These are phyloP conservation scores for Zaprionus tsacasi DNA, from an alignment of 1,140 invertebrate genomes.

Conservation along the genomic window DNA sequence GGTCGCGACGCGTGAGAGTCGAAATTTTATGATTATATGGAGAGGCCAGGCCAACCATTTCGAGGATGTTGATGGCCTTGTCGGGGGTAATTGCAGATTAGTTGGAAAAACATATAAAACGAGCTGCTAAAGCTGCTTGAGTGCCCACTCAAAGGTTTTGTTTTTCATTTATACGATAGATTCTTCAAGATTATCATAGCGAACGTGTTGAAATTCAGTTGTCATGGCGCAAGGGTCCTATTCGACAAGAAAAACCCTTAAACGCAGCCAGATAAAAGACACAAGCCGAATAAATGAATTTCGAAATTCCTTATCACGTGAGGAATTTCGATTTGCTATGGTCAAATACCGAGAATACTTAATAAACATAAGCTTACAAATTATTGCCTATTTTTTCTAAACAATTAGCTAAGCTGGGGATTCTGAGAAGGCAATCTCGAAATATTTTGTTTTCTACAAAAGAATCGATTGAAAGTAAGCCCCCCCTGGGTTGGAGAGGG, in stretches of 20 bases:
- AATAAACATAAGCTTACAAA: slow-evolving; percentile 16
- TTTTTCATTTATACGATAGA: slow-evolving; percentile 10
- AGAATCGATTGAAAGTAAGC: slow-evolving; percentile 12
- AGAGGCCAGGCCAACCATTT: too few relatives aligned
- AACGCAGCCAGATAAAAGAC: not conserved
- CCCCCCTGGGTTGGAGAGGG: not conserved
- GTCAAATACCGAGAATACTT: slow-evolving; percentile 19
- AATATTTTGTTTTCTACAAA: not conserved
- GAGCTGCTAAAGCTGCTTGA: slow-evolving; percentile 1
- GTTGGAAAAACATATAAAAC: slow-evolving; percentile 31
- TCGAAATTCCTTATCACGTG: not conserved
- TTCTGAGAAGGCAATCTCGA: not conserved
- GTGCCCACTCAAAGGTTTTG: slow-evolving; percentile 19
- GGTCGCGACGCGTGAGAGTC: slow-evolving; percentile 54
- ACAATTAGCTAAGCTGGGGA: slow-evolving; percentile 5
- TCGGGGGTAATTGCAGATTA: slow-evolving; percentile 32
- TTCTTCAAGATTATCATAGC: slow-evolving; percentile 15
- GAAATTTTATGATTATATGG: slow-evolving; percentile 52
- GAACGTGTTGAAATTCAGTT: slow-evolving; percentile 13
- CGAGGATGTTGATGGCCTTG: slow-evolving; percentile 37
- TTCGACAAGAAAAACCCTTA: not conserved
- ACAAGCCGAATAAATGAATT: not conserved
- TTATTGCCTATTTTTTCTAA: not conserved
- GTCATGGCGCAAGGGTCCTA: too few relatives aligned
- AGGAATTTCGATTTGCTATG: slow-evolving; percentile 24